Base-by-base conservation (phyloP, 2,797 vertebrate genomes). In the Cryptoblepharus egeriae region DNA sequence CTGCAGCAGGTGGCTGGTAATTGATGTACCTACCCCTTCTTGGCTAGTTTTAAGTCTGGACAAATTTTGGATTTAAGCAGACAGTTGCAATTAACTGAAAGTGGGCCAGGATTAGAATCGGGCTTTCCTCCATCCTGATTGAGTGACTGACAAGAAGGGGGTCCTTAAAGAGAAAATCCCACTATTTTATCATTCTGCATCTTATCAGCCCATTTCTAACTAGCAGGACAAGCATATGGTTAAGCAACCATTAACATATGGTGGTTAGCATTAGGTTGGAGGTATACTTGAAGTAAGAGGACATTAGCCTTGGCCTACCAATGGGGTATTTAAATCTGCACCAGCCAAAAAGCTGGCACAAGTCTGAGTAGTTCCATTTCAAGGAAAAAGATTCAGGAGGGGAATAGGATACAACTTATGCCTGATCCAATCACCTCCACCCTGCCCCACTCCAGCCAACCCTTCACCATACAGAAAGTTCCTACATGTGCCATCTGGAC, bases 81-180 rank as follows among this genome's bases (percentile, higher is more conserved):
- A 49, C 75, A 82, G 69, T 77, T 49, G 1, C 22, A 18, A 16
- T 81, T 81, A 81, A 52, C 24, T 37, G 75, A 71, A 58, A 61
- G 2, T 42, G 30, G 64, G 52, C 10, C 73, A 11, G 72, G 0
- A 3, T 3, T 75, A 72, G 75, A 71, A 37, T 78, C n/a, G 75
- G n/a, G 81, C 74, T 82, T 77, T 77, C 71, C 81, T 79, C 69
- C 57, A 73, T 70, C 16, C n/a, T 74, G 0, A 26, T 81, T 72
- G n/a, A n/a, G 81, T 83, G 55, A 8, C 2, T 49, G 45, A 80
- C 83, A 89, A 87, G 58, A 42, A n/a, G 76, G 70, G 65, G 80
- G 60, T 86, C 88, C 37, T 52, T 52, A 52, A 88, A 52, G 39
- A 42, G 39, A 42, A 42, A 42, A 9, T 42, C 39, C 39, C 39